Evolutionary conservation across 1,140 invertebrate species (phyloP).

Genomic region (Saxidomus purpurata): DNA sequence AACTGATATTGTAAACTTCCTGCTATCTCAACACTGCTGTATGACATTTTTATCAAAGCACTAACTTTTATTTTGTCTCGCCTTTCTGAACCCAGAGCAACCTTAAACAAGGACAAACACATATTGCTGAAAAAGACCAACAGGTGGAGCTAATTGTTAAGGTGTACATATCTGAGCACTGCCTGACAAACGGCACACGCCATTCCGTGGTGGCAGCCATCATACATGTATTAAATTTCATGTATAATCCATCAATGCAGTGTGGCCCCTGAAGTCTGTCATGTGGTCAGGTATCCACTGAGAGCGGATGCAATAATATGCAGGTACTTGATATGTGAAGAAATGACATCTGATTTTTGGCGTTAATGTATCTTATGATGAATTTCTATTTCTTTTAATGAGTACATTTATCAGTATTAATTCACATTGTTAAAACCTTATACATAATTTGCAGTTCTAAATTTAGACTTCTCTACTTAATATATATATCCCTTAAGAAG

Average conservation of each 20-base stretch:
- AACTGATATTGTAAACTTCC: too few species aligned
- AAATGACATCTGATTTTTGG: background rate
- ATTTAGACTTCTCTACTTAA: too few species aligned
- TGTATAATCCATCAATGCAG: background rate
- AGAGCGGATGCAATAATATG: background rate
- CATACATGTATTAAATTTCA: constrained; percentile 20
- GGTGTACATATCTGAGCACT: constrained; percentile 36
- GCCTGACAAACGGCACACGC: constrained; percentile 10
- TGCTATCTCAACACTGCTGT: too few species aligned
- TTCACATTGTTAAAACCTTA: too few species aligned
- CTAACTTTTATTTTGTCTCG: too few species aligned
- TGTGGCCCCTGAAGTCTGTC: background rate
- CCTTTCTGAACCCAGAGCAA: too few species aligned
- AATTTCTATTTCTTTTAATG: background rate
- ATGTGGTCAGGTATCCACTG: background rate
- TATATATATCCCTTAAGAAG: too few species aligned
- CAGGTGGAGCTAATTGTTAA: background rate
- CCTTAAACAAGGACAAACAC: too few species aligned
- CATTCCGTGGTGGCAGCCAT: background rate
- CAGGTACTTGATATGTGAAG: background rate
- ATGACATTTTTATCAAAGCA: too few species aligned
- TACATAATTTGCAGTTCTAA: too few species aligned
- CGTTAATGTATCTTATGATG: background rate
- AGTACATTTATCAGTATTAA: too few species aligned
- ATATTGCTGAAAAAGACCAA: background rate